Evolutionary conservation across 2,888 invertebrate genomes (phyloP).

Genomic region (Nomada ferruginata): DNA sequence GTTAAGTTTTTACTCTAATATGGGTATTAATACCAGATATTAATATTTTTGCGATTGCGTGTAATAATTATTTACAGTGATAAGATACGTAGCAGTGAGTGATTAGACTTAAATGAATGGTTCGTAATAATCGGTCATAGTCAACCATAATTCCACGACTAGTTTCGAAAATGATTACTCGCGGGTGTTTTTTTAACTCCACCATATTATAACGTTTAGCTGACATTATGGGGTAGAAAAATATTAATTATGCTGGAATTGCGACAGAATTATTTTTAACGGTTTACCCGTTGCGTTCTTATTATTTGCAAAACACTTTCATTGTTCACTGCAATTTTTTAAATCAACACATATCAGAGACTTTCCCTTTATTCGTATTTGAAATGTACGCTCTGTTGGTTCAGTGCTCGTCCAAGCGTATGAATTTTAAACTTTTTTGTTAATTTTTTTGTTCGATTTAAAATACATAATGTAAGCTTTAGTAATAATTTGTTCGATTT

Average conservation of each 20-base stretch:
- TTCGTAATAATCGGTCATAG: not conserved
- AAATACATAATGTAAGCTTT: no score
- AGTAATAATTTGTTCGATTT: no score
- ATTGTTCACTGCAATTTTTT: no score
- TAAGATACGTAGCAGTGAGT: not conserved
- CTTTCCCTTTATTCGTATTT: not conserved
- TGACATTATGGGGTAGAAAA: not conserved
- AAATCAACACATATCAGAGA: no score
- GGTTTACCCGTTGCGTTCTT: not conserved
- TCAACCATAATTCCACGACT: not conserved
- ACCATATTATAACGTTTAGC: not conserved
- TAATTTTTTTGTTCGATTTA: no score
- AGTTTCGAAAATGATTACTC: slow-evolving; percentile 9
- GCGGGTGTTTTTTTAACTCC: not conserved
- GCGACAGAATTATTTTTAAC: not conserved
- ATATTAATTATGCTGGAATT: not conserved
- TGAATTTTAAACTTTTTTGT: no score
- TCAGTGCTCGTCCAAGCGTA: no score
- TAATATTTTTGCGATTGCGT: not conserved
- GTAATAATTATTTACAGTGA: not conserved
- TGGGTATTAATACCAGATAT: no score
- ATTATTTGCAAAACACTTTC: not conserved
- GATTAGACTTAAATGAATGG: not conserved
- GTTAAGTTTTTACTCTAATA: no score
- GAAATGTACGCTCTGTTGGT: not conserved